These are phyloP conservation scores for Crenuchus spilurus DNA, from an alignment of 2,797 vertebrate species.

Conservation along the genomic window DNA sequence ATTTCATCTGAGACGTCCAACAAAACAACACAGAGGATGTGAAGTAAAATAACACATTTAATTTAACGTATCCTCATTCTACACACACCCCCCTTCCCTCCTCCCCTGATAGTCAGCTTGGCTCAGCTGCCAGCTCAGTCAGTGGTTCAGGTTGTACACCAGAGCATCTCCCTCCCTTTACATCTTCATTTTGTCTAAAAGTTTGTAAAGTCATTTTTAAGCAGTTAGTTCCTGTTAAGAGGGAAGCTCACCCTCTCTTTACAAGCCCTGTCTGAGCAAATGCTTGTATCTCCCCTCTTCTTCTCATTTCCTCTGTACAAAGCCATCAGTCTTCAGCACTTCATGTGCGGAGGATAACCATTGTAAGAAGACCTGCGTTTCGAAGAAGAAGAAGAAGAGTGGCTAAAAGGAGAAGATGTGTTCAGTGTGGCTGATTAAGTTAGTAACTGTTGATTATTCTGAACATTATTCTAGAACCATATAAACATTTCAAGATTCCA, in stretches of 20 bases:
- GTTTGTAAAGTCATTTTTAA: slow-evolving; percentile 41
- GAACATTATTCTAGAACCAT: too few relatives aligned
- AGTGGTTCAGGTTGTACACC: slow-evolving; percentile 37
- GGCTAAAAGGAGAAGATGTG: background rate
- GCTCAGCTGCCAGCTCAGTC: slow-evolving; percentile 48
- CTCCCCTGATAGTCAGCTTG: slow-evolving; percentile 44
- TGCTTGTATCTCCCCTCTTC: slow-evolving; percentile 41
- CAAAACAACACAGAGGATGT: slow-evolving; percentile 51
- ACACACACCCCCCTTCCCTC: slow-evolving; percentile 52
- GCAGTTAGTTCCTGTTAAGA: slow-evolving; percentile 51
- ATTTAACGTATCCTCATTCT: slow-evolving; percentile 52
- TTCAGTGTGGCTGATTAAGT: too few relatives aligned
- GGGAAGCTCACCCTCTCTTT: slow-evolving; percentile 41
- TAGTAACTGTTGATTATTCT: too few relatives aligned
- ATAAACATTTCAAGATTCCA: too few relatives aligned
- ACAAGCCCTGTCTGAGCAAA: slow-evolving; percentile 59
- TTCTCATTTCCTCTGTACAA: slow-evolving; percentile 40
- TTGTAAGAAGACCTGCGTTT: slow-evolving; percentile 92
- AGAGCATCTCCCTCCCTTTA: slow-evolving; percentile 23
- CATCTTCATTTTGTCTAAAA: slow-evolving; percentile 37
- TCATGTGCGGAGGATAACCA: slow-evolving; percentile 98
- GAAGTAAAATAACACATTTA: slow-evolving; percentile 57
- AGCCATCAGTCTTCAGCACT: slow-evolving; percentile 30
- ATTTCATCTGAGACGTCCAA: slow-evolving; percentile 59
- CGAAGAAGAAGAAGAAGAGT: background rate